A percentile compares a stretch with the other conserved stretches of the same genome.
These are phyloP conservation scores for Metellina segmentata DNA, from an alignment of 2,888 invertebrate genomes.

Conservation along the genomic window DNA sequence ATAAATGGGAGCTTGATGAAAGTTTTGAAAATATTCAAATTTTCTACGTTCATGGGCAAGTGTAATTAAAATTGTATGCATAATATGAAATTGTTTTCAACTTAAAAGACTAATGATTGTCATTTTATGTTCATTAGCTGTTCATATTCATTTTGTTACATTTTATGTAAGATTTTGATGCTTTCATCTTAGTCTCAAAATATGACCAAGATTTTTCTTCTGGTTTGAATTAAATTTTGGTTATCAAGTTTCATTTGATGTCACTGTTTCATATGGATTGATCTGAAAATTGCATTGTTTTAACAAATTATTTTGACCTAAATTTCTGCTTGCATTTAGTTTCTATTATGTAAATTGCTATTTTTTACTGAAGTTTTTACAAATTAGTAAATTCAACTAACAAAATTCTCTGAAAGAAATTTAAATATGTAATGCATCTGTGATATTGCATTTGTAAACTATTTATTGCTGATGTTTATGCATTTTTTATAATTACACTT, in stretches of 20 bases:
- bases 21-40: not conserved
- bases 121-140: too few species aligned
- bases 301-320: not conserved
- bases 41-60: slow-evolving; percentile 9
- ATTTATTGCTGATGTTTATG: slow-evolving; percentile 13
- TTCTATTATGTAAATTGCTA: not conserved
- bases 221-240: too few species aligned
- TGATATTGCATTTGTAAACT: slow-evolving; percentile 51
- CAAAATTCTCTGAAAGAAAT: not conserved
- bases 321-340: not conserved
- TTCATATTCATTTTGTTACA: too few species aligned
- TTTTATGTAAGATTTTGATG: not conserved
- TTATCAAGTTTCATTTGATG: too few species aligned
- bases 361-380: not conserved
- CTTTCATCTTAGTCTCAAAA: not conserved
- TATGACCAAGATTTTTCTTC: not conserved
- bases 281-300: not conserved
- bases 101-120: not conserved
- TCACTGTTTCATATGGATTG: too few species aligned
- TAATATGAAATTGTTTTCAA: not conserved
- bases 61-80: not conserved
- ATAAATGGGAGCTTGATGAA: not conserved
- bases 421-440: slow-evolving; percentile 29
- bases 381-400: not conserved
- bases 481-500: not conserved